Percentiles rank a stretch among this genome's conserved stretches.
Conservation (phyloP, 2,888 invertebrate genomes). For the Trichogramma dendrolimi region DNA sequence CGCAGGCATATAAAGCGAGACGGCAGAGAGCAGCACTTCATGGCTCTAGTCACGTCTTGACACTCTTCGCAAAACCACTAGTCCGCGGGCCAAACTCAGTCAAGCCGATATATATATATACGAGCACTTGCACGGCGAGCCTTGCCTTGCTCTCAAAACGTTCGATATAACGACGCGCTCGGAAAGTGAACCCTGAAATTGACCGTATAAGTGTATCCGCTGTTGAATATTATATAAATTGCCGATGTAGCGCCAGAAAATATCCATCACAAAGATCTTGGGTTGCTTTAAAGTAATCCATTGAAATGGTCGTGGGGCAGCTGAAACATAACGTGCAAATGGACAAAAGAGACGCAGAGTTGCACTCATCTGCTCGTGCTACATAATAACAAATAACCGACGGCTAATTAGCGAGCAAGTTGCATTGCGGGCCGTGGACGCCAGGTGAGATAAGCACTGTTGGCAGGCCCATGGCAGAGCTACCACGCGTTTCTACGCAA, state of each 20-base stretch:
- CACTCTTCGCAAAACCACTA: constrained; percentile 9
- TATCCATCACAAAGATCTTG: too few relatives aligned
- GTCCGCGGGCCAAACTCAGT: not conserved
- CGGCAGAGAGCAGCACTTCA: constrained; percentile 8
- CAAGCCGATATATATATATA: too few relatives aligned
- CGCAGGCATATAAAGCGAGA: too few relatives aligned
- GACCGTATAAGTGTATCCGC: not conserved
- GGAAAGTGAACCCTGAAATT: constrained; percentile 1
- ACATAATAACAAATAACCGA: not conserved
- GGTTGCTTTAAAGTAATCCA: too few relatives aligned
- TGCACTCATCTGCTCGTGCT: too few relatives aligned
- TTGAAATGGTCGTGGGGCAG: too few relatives aligned
- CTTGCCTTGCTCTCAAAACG: constrained; percentile 9
- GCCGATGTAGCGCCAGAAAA: too few relatives aligned
- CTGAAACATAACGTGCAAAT: too few relatives aligned
- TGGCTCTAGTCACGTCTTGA: constrained; percentile 35
- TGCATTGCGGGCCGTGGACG: not conserved
- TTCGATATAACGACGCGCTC: constrained; percentile 16
- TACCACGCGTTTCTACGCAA: too few relatives aligned
- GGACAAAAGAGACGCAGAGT: too few relatives aligned
- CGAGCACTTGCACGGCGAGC: not conserved
- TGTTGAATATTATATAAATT: too few relatives aligned
- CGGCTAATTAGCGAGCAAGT: constrained; percentile 11
- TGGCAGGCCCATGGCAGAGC: too few relatives aligned
- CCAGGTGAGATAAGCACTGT: constrained; percentile 9